Conservation (phyloP, 2,113 vertebrate species). For the Ptyas mucosa region DNA sequence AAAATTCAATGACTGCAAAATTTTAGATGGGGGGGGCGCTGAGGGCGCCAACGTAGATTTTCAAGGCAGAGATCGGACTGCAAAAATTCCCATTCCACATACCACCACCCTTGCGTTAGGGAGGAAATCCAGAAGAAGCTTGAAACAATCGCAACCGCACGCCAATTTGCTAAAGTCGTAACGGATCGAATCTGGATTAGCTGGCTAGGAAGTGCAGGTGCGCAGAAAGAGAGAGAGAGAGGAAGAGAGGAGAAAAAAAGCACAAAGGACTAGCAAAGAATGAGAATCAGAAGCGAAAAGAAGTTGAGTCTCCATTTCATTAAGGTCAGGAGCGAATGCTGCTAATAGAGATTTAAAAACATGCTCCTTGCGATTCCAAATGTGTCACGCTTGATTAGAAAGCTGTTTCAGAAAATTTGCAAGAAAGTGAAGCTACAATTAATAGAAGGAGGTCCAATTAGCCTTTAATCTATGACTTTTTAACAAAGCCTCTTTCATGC, state of each 20-base stretch:
- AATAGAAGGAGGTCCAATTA: conserved; percentile 57
- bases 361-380: conserved; percentile 35
- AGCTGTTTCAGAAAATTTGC: conserved; percentile 49
- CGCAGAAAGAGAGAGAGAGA: neutral
- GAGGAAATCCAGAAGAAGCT: neutral
- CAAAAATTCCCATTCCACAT: neutral
- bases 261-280: neutral
- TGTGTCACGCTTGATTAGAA: conserved; percentile 56
- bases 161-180: neutral
- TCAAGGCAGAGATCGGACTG: neutral
- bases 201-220: neutral
- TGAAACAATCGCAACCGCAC: neutral
- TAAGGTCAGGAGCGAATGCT: conserved; percentile 47
- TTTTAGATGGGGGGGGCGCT: neutral
- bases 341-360: conserved; percentile 48
- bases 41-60: neutral
- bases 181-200: neutral
- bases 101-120: neutral
- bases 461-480: conserved; percentile 40
- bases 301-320: conserved; percentile 40
- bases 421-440: conserved; percentile 54
- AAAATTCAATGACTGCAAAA: neutral
- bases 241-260: neutral
- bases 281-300: conserved; percentile 20
- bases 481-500: neutral